Evolutionary conservation across 2,888 invertebrate species (phyloP).

Genomic region (Hoplodrina ambigua): DNA sequence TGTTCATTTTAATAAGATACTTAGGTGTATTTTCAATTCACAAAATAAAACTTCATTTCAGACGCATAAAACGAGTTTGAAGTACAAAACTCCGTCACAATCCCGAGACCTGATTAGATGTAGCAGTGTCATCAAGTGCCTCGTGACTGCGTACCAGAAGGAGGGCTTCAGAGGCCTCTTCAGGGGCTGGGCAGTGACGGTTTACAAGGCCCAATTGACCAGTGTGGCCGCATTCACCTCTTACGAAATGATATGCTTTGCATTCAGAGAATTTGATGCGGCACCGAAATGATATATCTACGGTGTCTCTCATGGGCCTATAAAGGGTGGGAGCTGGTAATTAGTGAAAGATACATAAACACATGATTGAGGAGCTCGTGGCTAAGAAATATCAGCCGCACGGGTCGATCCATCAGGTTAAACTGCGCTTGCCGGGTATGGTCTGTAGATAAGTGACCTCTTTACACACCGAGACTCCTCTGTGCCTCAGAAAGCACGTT

Average conservation of each 20-base stretch:
- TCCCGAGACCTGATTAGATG: constrained; percentile 74
- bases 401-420: too few species aligned
- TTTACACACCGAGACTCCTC: too few species aligned
- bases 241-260: constrained; percentile 79
- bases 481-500: too few species aligned
- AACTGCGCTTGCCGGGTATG: too few species aligned
- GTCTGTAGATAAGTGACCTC: too few species aligned
- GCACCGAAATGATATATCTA: neutral
- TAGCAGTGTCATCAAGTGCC: constrained; percentile 69
- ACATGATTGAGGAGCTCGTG: too few species aligned
- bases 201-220: constrained; percentile 80
- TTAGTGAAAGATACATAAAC: too few species aligned
- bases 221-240: constrained; percentile 79
- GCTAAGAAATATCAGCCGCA: too few species aligned
- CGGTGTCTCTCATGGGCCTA: neutral
- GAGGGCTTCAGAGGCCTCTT: constrained; percentile 79
- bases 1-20: too few species aligned
- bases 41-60: constrained; percentile 61
- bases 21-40: neutral
- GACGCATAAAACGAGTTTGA: constrained; percentile 73
- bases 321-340: too few species aligned
- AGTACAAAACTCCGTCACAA: constrained; percentile 71
- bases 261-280: constrained; percentile 67
- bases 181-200: constrained; percentile 79
- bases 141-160: constrained; percentile 65